phyloP scores from a whole-genome alignment of 2,888 invertebrate species.

The Aplocera efformata region DNA sequence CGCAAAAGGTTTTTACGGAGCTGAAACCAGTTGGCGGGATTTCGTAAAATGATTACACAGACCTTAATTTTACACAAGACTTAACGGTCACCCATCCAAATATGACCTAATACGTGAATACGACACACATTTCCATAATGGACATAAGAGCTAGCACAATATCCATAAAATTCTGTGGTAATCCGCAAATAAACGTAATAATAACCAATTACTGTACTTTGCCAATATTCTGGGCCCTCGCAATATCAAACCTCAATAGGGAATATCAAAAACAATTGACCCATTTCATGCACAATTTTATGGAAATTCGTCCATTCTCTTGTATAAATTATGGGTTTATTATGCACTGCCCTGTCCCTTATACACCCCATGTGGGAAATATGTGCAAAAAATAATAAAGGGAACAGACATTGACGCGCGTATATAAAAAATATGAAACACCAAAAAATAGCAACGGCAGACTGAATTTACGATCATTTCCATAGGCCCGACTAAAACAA shows the following conservation, averaged over 20 bases:
- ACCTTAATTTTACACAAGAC: too few relatives aligned
- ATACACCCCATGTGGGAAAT: constrained; percentile 10
- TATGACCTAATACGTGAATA: too few relatives aligned
- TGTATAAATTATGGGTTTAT: constrained; percentile 27
- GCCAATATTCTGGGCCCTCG: too few relatives aligned
- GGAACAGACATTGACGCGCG: constrained; percentile 10
- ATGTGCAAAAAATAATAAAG: constrained; percentile 21
- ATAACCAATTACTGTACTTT: too few relatives aligned
- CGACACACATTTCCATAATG: too few relatives aligned
- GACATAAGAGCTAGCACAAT: too few relatives aligned
- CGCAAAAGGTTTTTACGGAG: too few relatives aligned
- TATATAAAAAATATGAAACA: neutral
- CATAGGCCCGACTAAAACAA: too few relatives aligned
- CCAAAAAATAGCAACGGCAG: neutral
- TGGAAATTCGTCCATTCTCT: constrained; percentile 20
- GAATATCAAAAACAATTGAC: constrained; percentile 18
- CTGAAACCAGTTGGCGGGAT: too few relatives aligned
- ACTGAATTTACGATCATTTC: too few relatives aligned
- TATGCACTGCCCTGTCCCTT: constrained; percentile 26
- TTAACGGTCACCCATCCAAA: too few relatives aligned
- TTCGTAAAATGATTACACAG: too few relatives aligned
- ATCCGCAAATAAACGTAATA: constrained; percentile 4
- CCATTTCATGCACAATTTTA: constrained; percentile 27
- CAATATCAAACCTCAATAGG: constrained; percentile 17
- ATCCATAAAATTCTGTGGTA: neutral